phyloP scores from a whole-genome alignment of 2,797 vertebrate genomes.

The Eurystomus glaucurus region DNA sequence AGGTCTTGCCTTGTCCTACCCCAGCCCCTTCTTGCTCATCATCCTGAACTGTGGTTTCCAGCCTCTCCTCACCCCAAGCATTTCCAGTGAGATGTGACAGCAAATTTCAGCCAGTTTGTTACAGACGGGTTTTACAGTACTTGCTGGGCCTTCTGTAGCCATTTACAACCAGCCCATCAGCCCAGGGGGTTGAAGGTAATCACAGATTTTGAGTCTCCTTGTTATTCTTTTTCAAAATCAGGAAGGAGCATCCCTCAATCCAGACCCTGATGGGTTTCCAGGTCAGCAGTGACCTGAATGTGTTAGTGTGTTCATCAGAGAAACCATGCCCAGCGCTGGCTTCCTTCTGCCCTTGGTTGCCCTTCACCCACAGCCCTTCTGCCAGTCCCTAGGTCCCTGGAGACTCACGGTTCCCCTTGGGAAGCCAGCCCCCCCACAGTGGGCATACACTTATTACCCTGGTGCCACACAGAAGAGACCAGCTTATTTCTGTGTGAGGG shows the following conservation, averaged over 20 bases:
- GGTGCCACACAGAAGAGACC: background rate
- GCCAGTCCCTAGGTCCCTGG: background rate
- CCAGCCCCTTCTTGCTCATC: background rate
- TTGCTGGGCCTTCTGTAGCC: background rate
- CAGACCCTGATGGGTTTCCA: background rate
- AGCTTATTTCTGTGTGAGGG: background rate
- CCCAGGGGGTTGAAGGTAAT: background rate
- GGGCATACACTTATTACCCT: background rate
- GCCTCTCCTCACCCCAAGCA: background rate
- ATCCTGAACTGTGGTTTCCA: background rate
- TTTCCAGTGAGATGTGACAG: background rate
- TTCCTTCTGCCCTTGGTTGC: background rate
- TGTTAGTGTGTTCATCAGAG: background rate
- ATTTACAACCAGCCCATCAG: background rate
- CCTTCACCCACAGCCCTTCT: background rate
- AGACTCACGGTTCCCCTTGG: rapidly evolving
- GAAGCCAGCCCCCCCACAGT: background rate
- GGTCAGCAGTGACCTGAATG: background rate
- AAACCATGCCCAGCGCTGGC: background rate
- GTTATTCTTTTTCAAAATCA: background rate
- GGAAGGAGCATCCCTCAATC: background rate
- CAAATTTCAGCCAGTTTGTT: background rate
- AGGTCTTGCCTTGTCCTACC: background rate
- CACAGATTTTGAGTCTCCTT: background rate
- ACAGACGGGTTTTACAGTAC: background rate